Conservation (phyloP, 2,888 invertebrate genomes). For the Cerastis rubricosa region DNA sequence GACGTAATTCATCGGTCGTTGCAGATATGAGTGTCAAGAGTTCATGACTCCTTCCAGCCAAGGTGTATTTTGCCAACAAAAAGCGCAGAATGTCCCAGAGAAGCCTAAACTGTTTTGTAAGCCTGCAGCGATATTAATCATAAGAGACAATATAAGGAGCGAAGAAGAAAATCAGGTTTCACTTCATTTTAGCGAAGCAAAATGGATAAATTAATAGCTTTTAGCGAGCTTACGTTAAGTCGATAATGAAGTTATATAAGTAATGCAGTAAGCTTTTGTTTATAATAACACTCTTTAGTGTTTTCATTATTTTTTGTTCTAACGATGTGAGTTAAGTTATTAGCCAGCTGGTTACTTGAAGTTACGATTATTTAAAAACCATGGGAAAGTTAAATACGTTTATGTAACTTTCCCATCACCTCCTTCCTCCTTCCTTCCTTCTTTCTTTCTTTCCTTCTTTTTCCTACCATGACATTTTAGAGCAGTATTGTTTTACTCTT, state of each 20-base stretch:
- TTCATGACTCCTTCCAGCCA: not conserved
- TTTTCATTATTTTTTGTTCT: not conserved
- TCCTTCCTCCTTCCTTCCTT: too few relatives aligned
- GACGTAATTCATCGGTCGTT: not conserved
- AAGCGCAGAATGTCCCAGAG: constrained; percentile 11
- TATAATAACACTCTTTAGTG: not conserved
- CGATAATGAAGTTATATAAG: constrained; percentile 1
- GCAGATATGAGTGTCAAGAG: not conserved
- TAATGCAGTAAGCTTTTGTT: constrained; percentile 6
- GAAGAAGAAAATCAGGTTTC: constrained; percentile 33
- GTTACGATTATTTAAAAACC: too few relatives aligned
- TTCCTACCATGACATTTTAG: too few relatives aligned
- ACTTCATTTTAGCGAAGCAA: constrained; percentile 33
- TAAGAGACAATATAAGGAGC: constrained; percentile 26
- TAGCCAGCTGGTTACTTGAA: too few relatives aligned
- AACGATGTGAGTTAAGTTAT: not conserved
- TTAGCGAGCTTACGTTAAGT: constrained; percentile 3
- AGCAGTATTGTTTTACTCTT: too few relatives aligned
- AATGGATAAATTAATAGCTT: constrained; percentile 31
- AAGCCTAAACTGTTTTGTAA: constrained; percentile 20
- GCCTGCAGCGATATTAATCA: constrained; percentile 41
- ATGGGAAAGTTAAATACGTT: too few relatives aligned
- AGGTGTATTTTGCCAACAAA: not conserved
- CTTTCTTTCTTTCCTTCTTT: too few relatives aligned
- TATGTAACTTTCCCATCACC: too few relatives aligned